phyloP scores from a whole-genome alignment of 2,888 invertebrate species.

The Chloroclystis v-ata region DNA sequence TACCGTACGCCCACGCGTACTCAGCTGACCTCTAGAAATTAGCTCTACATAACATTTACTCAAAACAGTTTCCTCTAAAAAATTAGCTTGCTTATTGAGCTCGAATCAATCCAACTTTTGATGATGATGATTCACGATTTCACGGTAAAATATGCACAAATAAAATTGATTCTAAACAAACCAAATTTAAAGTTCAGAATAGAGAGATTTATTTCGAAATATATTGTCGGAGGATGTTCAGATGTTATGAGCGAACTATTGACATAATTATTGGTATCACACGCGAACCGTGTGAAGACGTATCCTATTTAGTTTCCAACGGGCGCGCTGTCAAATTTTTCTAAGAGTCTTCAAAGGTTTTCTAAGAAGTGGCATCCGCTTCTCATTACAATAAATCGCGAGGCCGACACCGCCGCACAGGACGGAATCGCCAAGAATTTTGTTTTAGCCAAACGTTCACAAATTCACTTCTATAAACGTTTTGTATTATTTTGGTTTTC shows the following conservation, averaged over 20 bases:
- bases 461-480: slow-evolving; percentile 75
- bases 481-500: slow-evolving; percentile 77
- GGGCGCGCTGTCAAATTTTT: slow-evolving; percentile 50
- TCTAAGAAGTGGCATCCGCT: slow-evolving; percentile 67
- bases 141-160: no score
- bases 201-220: not conserved
- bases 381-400: slow-evolving; percentile 74
- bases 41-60: slow-evolving; percentile 33
- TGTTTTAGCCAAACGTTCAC: slow-evolving; percentile 77
- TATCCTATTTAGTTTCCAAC: slow-evolving; percentile 36
- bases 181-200: no score
- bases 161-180: no score
- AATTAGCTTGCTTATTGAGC: no score
- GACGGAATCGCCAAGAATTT: slow-evolving; percentile 75
- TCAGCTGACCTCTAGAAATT: slow-evolving; percentile 66
- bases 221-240: slow-evolving; percentile 1
- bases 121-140: no score
- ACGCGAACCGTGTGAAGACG: slow-evolving; percentile 36
- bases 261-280: slow-evolving; percentile 15
- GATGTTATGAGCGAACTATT: slow-evolving; percentile 4
- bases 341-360: slow-evolving; percentile 63
- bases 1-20: slow-evolving; percentile 54
- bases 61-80: not conserved
- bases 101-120: no score
- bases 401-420: slow-evolving; percentile 75